Percentiles rank a stretch among this genome's conserved stretches.
Conservation (phyloP, 2,797 vertebrate species). For the Hydrophis major region DNA sequence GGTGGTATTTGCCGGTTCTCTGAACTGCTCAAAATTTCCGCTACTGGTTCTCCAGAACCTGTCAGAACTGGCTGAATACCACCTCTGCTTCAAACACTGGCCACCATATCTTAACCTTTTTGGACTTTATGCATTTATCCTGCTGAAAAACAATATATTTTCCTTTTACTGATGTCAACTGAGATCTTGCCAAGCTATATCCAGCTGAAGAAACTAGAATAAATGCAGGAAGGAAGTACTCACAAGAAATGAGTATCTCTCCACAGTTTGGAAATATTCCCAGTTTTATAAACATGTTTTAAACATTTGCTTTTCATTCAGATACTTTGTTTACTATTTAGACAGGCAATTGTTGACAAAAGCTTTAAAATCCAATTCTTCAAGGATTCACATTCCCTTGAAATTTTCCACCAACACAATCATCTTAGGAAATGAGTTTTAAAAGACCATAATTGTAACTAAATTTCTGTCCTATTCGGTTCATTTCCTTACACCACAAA, state of each 20-base stretch:
- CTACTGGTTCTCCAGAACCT: too few relatives aligned
- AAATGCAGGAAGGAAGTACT: background rate
- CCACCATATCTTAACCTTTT: background rate
- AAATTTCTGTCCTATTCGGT: background rate
- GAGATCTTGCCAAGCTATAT: background rate
- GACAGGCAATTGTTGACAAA: background rate
- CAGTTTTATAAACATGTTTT: background rate
- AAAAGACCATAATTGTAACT: background rate
- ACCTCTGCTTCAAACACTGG: background rate
- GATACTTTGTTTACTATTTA: background rate
- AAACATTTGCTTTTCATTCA: background rate
- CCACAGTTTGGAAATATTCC: background rate
- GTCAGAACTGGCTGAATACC: too few relatives aligned
- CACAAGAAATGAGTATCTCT: background rate
- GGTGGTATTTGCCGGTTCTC: too few relatives aligned
- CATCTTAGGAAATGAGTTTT: background rate
- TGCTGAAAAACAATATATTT: conserved; percentile 45
- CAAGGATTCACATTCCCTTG: background rate
- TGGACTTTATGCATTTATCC: conserved; percentile 15
- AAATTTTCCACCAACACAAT: background rate
- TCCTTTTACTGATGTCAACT: conserved; percentile 32
- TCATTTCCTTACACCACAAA: background rate
- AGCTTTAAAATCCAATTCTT: background rate
- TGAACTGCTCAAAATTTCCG: too few relatives aligned
- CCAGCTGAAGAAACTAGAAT: background rate